These are phyloP conservation scores for Brachionus rubens DNA, from an alignment of 1,140 invertebrate species.

Conservation along the genomic window DNA sequence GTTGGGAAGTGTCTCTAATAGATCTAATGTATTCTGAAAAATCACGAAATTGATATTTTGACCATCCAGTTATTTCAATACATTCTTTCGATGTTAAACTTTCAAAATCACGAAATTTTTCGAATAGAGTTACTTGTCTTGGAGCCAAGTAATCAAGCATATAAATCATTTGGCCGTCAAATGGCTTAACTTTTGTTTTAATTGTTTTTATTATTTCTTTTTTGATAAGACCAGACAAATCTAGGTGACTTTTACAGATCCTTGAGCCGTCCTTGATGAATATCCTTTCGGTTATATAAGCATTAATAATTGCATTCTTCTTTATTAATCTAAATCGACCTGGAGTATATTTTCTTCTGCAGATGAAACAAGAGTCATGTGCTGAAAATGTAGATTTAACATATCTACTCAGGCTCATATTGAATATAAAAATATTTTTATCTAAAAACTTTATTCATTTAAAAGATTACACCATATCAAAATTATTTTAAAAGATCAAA, in stretches of 20 bases:
- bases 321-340: not conserved
- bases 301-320: not conserved
- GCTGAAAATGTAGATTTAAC: not conserved
- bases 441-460: too few species aligned
- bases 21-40: slow-evolving; percentile 1
- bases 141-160: not conserved
- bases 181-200: not conserved
- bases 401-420: not conserved
- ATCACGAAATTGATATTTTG: not conserved
- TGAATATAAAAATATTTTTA: not conserved
- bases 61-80: slow-evolving; percentile 1
- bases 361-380: slow-evolving; percentile 1
- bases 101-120: not conserved
- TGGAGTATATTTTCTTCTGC: not conserved
- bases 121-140: not conserved
- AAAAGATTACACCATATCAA: too few species aligned
- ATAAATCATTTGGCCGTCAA: not conserved
- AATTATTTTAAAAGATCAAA: too few species aligned
- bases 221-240: not conserved
- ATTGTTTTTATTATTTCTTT: not conserved
- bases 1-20: not conserved
- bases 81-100: not conserved
- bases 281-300: slow-evolving; percentile 1
- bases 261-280: not conserved
- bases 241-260: slow-evolving; percentile 8